These are phyloP conservation scores for Acrocephalus kingi DNA, from an alignment of 2,113 vertebrate species.

Conservation along the genomic window DNA sequence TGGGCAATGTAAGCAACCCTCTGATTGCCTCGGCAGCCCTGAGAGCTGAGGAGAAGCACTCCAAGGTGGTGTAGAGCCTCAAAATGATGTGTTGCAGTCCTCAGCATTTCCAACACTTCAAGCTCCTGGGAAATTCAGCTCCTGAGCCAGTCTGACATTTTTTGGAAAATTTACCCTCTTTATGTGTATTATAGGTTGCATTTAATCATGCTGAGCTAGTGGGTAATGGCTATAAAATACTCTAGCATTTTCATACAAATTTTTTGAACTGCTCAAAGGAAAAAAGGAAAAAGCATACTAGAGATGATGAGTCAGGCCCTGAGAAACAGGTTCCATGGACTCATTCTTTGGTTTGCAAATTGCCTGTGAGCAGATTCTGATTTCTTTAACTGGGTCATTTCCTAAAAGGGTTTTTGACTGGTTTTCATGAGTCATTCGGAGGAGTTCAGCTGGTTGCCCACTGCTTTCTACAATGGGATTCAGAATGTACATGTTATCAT, in stretches of 20 bases:
- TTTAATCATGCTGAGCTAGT: conserved; percentile 25
- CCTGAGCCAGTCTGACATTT: background rate
- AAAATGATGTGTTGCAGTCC: background rate
- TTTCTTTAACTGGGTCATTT: conserved; percentile 14
- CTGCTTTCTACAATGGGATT: background rate
- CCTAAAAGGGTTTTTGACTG: background rate
- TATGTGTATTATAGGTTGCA: background rate
- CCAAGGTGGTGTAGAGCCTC: background rate
- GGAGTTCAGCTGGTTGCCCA: background rate
- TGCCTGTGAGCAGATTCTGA: background rate
- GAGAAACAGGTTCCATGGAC: background rate
- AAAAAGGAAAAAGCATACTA: background rate
- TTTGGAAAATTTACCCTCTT: background rate
- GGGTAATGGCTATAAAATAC: conserved; percentile 10
- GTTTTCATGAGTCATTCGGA: conserved; percentile 3
- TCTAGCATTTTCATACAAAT: background rate
- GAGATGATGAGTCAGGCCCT: conserved; percentile 1
- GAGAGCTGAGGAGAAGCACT: background rate
- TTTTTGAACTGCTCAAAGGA: background rate
- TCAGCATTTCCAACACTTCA: background rate
- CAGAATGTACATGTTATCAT: background rate
- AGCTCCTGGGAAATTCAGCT: conserved; percentile 21
- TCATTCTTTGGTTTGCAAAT: conserved; percentile 3
- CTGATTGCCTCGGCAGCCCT: background rate
- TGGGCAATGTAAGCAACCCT: background rate